Base-by-base conservation (phyloP, 1,140 invertebrate species). In the Armadillidium nasatum region DNA sequence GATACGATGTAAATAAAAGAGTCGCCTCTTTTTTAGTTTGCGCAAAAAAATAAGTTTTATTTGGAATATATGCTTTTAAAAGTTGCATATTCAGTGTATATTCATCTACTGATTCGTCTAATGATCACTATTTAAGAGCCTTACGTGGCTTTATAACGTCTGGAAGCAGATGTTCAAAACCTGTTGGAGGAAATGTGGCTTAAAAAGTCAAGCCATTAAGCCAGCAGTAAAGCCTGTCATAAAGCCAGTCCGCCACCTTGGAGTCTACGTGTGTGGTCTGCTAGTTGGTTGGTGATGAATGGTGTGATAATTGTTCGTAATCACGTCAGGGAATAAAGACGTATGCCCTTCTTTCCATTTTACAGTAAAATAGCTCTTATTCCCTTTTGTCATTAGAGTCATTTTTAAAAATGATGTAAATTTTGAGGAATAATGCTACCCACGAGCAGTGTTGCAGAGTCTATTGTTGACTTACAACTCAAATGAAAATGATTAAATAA, bases 301-400 rank as follows among this genome's bases (percentile, higher is more conserved):
- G 23, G 68, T 70, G 68, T 70, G 68, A 70, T 70, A 70, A 70
- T 70, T 70, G 68, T 70, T 70, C 19, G 68, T 70, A 70, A 70
- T 70, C 68, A 70, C 68, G 23, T 70, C 68, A 70, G 4, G 19
- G 19, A 23, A 21, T 3, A 70, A 10, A 21, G 19, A 23, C 19
- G 68, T 70, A 70, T 13, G 10, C 15, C 68, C 10, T 13, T 11
- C 68, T 11, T 11, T 21, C n/a, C 3, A 21, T 13, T 70, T 21
- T 33, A 21, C 10, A 23, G 19, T 13, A 21, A 22, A 22, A 15
- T 4, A 13, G 68, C 0, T 33, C 68, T 70, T 70, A 70, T n/a
- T 11, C 21, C 68, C n/a, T 70, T 22, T 1, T 11, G 23, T 33
- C 11, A 21, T 21, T 4, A 70, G 68, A 10, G 68, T 21, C 11